phyloP scores from a whole-genome alignment of 1,140 invertebrate species.

The Drosophila seguyi region DNA sequence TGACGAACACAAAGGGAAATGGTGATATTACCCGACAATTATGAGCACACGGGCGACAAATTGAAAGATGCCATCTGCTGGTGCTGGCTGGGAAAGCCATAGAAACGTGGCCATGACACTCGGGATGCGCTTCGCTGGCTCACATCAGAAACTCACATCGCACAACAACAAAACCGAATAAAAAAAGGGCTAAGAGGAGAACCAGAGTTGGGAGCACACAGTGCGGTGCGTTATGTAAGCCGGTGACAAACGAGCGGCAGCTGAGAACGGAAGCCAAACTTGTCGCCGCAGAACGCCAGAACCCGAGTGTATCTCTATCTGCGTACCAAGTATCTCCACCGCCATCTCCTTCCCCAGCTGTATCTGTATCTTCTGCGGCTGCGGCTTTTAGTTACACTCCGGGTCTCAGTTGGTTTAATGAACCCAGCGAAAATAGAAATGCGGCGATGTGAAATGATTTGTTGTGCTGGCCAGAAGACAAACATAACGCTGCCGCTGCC shows the following conservation, averaged over 20 bases:
- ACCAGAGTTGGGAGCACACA: not conserved
- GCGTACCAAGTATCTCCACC: constrained; percentile 4
- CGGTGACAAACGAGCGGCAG: constrained; percentile 56
- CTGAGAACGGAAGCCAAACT: constrained; percentile 69
- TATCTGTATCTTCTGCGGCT: constrained; percentile 28
- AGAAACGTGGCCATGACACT: constrained; percentile 62
- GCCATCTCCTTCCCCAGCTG: constrained; percentile 5
- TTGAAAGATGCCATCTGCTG: constrained; percentile 62
- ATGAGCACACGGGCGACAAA: constrained; percentile 66
- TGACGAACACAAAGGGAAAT: constrained; percentile 45
- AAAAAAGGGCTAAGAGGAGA: constrained; percentile 4
- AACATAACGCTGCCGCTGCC: constrained; percentile 48
- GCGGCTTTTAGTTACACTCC: constrained; percentile 66
- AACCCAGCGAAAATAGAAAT: constrained; percentile 59
- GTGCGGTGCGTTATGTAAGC: constrained; percentile 59
- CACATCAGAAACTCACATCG: not conserved
- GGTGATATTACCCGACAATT: constrained; percentile 63
- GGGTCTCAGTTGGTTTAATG: constrained; percentile 74
- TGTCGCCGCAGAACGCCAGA: constrained; percentile 44
- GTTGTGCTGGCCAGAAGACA: constrained; percentile 60
- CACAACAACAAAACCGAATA: not conserved
- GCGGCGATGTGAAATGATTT: constrained; percentile 76
- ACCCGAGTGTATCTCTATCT: constrained; percentile 32
- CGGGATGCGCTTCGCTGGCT: constrained; percentile 59
- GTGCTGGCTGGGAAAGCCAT: constrained; percentile 50